Evolutionary conservation across 2,113 vertebrate species (phyloP), one percentile per base, ranked within the genome.

Genomic region (Paralichthys olivaceus): DNA sequence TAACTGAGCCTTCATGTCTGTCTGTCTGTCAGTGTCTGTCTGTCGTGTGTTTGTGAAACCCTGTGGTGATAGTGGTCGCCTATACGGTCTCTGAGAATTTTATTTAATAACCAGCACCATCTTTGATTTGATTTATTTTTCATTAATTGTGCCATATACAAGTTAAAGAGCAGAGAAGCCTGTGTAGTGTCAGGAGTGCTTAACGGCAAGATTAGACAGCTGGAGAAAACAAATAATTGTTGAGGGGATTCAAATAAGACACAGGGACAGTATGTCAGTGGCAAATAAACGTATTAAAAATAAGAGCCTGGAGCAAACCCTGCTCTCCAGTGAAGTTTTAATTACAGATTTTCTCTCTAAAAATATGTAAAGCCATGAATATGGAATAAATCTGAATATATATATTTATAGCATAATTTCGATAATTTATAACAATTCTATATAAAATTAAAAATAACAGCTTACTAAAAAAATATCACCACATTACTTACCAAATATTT

Each of bases 51-150:
- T 84, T 86, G 83, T 82, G 80, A 84, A 80, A 78, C 56, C 47
- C 75, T 91, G 86, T 90, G 82, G 81, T 85, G 72, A 72, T 63
- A 70, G 69, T 53, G 77, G 80, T 79, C 66, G 72, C 26, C 72
- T 67, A 9, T 51, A 54, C 40, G 63, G 62, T 57, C 47, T 72
- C 57, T 73, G 25, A 72, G 37, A 56, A 59, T 84, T 72, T 53
- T 63, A 56, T 63, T 84, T 69, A 59, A 84, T 61, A 45, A 28
- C 25, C 65, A 74, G 65, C 22, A 60, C 34, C 40, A 58, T 66
- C 45, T 58, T n/a, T 62, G 22, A 57, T 62, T 12, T 15, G 12
- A 71, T 57, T 49, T 64, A 40, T 76, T 79, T 88, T 71, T 65
- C 14, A 80, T 29, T 72, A n/a, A 80, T 57, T 25, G 26, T 62